Evolutionary conservation across 2,888 invertebrate species (phyloP).

Genomic region (Odontocolon sp.): DNA sequence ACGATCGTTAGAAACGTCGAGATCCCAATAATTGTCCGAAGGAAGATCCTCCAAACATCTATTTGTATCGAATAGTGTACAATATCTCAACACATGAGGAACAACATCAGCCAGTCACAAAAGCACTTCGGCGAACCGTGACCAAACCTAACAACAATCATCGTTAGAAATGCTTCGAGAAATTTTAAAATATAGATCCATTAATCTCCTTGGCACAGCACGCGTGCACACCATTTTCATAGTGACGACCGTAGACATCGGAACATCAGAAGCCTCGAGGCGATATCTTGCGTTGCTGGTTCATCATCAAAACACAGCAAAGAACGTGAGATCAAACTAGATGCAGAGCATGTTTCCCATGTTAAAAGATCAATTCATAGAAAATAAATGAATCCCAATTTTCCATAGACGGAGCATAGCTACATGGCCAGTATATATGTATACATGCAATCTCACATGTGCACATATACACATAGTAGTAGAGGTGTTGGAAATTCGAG

Average conservation of each 20-base stretch:
- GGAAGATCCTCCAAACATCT: constrained; percentile 23
- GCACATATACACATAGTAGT: not conserved
- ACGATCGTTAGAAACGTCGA: constrained; percentile 18
- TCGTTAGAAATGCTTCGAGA: constrained; percentile 38
- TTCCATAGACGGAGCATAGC: not conserved
- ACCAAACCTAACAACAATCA: constrained; percentile 49
- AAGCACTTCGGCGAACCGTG: constrained; percentile 28
- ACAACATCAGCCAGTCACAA: constrained; percentile 18
- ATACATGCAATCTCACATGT: not conserved
- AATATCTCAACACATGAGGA: not conserved
- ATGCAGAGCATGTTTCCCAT: not conserved
- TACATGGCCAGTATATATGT: not conserved
- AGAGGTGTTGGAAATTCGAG: constrained; percentile 20
- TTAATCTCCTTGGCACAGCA: constrained; percentile 39
- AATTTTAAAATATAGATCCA: constrained; percentile 43
- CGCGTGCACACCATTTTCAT: constrained; percentile 31
- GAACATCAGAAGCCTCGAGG: constrained; percentile 26
- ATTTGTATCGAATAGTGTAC: constrained; percentile 17
- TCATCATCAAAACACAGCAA: constrained; percentile 28
- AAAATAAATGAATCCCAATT: too few species aligned
- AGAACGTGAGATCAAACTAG: constrained; percentile 22
- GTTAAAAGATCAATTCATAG: constrained; percentile 18
- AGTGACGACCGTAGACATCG: constrained; percentile 18
- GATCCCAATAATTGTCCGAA: constrained; percentile 3
- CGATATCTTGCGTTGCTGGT: constrained; percentile 35